These are phyloP conservation scores for Seira ritae DNA, from an alignment of 2,888 invertebrate species.

Conservation along the genomic window DNA sequence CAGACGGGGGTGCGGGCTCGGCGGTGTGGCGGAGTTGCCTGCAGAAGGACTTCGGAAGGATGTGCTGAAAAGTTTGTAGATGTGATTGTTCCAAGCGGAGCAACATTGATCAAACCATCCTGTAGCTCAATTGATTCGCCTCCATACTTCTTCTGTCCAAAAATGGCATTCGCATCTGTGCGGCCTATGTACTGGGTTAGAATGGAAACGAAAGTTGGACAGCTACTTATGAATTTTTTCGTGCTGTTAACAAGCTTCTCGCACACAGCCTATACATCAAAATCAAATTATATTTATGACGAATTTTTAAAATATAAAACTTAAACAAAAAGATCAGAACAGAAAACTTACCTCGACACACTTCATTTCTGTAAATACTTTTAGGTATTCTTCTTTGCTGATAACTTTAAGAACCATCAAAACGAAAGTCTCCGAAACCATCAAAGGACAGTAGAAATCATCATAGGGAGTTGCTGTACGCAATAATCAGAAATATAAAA, in stretches of 20 bases:
- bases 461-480: constrained; percentile 70
- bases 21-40: constrained; percentile 87
- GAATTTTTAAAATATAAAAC: too few species aligned
- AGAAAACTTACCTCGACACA: constrained; percentile 71
- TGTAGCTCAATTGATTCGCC: constrained; percentile 79
- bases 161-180: constrained; percentile 68
- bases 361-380: constrained; percentile 80
- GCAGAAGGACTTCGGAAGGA: constrained; percentile 91
- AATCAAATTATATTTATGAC: too few species aligned
- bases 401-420: constrained; percentile 89
- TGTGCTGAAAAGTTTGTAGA: constrained; percentile 91
- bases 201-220: constrained; percentile 71
- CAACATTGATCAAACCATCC: constrained; percentile 92
- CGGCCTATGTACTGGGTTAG: constrained; percentile 72
- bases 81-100: constrained; percentile 88
- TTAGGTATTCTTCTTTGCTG: constrained; percentile 85
- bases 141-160: constrained; percentile 70
- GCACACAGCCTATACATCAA: constrained; percentile 68
- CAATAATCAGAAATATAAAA: constrained; percentile 5
- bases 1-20: constrained; percentile 94
- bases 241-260: constrained; percentile 71
- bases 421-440: constrained; percentile 88
- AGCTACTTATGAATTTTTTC: constrained; percentile 70
- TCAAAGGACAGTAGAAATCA: constrained; percentile 72
- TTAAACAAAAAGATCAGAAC: too few species aligned